Base-by-base conservation (phyloP, 1,140 invertebrate species). In the Gryon sp. region DNA sequence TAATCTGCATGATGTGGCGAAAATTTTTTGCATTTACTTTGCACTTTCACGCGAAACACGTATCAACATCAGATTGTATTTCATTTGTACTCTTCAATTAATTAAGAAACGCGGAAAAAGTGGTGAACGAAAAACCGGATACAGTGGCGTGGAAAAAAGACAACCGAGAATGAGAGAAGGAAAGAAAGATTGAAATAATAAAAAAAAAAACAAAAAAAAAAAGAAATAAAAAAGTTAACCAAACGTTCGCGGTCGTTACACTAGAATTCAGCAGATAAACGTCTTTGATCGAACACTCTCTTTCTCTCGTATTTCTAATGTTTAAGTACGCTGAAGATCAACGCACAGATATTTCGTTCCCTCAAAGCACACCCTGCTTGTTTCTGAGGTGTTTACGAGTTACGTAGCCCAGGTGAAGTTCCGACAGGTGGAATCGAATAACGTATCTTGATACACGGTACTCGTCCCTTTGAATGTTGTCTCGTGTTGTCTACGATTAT, bases 351-450 rank as follows among this genome's bases (percentile, higher is more conserved):
- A 68, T 46, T 62, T 19, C 20, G 52, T 75, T 53, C 34, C 55
- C 63, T 74, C 62, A 60, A 60, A 74, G 63, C 59, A 53, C 38
- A 62, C 45, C 36, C 48, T 28, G 57, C 63, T 69, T 63, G 57
- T 69, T 69, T 63, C 59, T 46, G 52, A 76, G 50, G 74, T 70
- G 65, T 76, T 70, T 70, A 69, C 74, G 74, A 76, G 65, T 60
- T 76, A 69, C 52, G 45, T 66, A 60, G 52, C 60, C 60, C 74
- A 70, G 74, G 66, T 76, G 59, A 76, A 66, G 52, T 76, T 66
- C 60, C 52, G 60, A 70, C 74, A 76, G 74, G 74, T 76, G 74
- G 59, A 76, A 70, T 70, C 66, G 63, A 65, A 65, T 70, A 76
- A 65, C 60, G 57, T 76, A 63, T 69, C 73, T 69, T 63, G 57